phyloP scores from a whole-genome alignment of 2,113 vertebrate genomes.

The Natator depressus region DNA sequence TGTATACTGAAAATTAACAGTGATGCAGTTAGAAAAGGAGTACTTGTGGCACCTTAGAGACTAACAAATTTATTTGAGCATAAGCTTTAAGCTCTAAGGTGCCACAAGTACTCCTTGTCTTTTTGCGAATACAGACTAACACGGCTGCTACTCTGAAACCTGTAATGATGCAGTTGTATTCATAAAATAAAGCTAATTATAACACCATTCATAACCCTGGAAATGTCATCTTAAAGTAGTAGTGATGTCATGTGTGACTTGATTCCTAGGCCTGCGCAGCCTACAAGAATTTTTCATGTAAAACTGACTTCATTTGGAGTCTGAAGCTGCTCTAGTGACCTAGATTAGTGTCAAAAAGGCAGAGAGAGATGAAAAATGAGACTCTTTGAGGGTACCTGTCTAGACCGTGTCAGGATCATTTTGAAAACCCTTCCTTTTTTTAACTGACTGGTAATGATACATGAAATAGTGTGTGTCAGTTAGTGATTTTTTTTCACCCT shows the following conservation, averaged over 20 bases:
- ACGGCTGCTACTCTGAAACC: too few species aligned
- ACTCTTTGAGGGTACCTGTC: neutral
- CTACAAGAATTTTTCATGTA: neutral
- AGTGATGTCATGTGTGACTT: neutral
- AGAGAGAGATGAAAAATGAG: slow-evolving; percentile 5
- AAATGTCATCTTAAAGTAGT: neutral
- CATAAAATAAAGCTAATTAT: neutral
- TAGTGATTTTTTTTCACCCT: neutral
- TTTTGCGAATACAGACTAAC: too few species aligned
- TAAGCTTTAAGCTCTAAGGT: too few species aligned
- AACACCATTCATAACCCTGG: neutral
- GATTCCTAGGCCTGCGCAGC: neutral
- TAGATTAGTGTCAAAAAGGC: neutral
- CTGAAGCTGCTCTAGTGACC: neutral
- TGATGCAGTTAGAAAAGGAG: too few species aligned
- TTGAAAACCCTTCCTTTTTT: slow-evolving; percentile 51
- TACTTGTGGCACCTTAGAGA: too few species aligned
- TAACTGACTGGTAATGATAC: slow-evolving; percentile 61
- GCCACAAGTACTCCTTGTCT: too few species aligned
- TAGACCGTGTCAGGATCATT: neutral
- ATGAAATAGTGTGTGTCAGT: slow-evolving; percentile 55
- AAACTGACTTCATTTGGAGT: slow-evolving; percentile 1
- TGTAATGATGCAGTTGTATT: neutral
- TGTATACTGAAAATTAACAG: neutral
- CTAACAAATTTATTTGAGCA: too few species aligned